A percentile compares a stretch with the other conserved stretches of the same genome.
Evolutionary conservation across 2,888 invertebrate species (phyloP).

Genomic region (Blomia tropicalis): DNA sequence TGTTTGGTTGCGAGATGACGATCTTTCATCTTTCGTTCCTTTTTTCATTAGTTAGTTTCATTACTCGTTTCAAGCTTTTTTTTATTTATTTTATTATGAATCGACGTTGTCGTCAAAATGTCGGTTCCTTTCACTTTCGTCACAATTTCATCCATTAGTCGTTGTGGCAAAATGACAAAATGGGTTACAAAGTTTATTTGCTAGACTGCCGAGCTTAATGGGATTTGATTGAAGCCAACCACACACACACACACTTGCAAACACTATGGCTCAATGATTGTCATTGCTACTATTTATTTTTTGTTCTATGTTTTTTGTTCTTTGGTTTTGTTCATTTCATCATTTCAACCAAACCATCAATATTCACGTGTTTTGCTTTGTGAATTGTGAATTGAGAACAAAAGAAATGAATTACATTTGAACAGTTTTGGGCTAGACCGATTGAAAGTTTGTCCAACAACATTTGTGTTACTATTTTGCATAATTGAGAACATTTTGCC

Average conservation of each 20-base stretch:
- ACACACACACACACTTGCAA: background rate
- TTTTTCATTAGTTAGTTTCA: no score
- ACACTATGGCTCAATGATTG: background rate
- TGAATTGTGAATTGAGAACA: no score
- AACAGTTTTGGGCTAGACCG: background rate
- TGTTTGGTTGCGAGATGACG: no score
- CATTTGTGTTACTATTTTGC: background rate
- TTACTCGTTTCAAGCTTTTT: background rate
- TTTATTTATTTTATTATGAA: background rate
- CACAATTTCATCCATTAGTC: background rate
- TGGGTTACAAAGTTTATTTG: slow-evolving; percentile 20
- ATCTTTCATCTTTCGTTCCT: no score
- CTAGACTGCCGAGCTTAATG: background rate
- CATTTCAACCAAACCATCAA: background rate
- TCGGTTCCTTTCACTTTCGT: background rate
- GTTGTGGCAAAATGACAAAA: slow-evolving; percentile 18
- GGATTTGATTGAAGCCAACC: slow-evolving; percentile 11
- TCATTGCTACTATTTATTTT: no score
- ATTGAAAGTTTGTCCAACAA: background rate
- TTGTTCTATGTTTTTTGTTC: no score
- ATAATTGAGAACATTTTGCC: background rate
- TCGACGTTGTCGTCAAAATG: no score
- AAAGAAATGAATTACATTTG: background rate
- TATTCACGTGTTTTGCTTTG: background rate
- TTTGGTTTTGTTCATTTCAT: no score